A percentile compares a stretch with the other conserved stretches of the same genome.
Evolutionary conservation across 2,888 invertebrate genomes (phyloP).

Genomic region (Spodoptera exigua): DNA sequence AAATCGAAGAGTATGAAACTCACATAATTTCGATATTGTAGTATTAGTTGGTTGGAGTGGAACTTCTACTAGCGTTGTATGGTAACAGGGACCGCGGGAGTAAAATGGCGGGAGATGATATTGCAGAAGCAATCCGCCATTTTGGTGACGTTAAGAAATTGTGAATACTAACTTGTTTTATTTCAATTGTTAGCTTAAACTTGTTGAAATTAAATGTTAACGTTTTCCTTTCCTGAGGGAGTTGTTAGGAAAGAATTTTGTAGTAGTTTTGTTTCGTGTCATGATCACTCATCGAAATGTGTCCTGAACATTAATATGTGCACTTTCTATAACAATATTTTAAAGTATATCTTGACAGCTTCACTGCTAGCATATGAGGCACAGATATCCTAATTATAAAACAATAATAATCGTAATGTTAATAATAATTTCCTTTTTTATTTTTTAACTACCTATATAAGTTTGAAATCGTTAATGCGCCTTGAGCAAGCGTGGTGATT

Average conservation of each 20-base stretch:
- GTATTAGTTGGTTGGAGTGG: not conserved
- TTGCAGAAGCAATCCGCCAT: slow-evolving; percentile 53
- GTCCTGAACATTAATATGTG: too few species aligned
- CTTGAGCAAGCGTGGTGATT: too few species aligned
- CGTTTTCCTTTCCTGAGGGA: not conserved
- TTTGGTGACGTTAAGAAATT: slow-evolving; percentile 45
- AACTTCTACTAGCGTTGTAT: slow-evolving; percentile 18
- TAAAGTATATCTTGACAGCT: too few species aligned
- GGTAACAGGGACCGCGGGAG: slow-evolving; percentile 8
- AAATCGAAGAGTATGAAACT: too few species aligned
- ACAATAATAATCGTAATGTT: too few species aligned
- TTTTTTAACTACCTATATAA: too few species aligned
- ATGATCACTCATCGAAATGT: too few species aligned
- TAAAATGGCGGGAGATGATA: slow-evolving; percentile 38
- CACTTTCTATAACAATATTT: too few species aligned
- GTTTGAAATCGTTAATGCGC: too few species aligned
- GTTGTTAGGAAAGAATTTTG: not conserved
- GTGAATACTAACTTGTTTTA: slow-evolving; percentile 26
- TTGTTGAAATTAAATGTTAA: not conserved
- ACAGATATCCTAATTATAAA: too few species aligned
- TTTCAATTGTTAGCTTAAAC: slow-evolving; percentile 30
- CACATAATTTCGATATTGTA: not conserved
- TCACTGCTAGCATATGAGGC: too few species aligned
- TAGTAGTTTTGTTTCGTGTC: not conserved
- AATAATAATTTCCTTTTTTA: too few species aligned